phyloP scores from a whole-genome alignment of 53 echinoderm and acorn worm genomes.

The Patiria pectinifera region DNA sequence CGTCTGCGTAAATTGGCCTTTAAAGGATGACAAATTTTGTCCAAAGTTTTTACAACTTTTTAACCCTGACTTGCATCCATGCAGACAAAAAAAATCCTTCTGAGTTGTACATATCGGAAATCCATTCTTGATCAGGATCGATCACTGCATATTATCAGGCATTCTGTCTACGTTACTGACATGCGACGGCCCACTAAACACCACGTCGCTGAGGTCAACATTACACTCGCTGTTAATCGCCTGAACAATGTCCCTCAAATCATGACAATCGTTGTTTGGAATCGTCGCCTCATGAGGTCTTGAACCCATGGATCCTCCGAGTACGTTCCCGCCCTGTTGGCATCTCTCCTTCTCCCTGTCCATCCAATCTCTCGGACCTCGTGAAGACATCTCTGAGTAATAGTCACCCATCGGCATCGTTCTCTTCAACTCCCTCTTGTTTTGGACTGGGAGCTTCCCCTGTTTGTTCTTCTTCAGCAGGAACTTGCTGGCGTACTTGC shows the following conservation, averaged over 20 bases:
- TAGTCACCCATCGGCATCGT: background rate
- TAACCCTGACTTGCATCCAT: too few species aligned
- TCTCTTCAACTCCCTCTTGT: constrained; percentile 4
- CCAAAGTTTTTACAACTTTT: too few species aligned
- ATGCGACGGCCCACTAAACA: background rate
- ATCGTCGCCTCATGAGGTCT: background rate
- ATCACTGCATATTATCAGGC: background rate
- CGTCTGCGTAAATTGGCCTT: too few species aligned
- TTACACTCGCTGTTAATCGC: constrained; percentile 21
- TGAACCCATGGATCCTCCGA: background rate
- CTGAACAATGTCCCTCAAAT: constrained; percentile 14
- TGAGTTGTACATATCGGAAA: too few species aligned
- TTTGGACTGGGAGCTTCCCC: background rate
- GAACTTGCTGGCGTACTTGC: constrained; percentile 24
- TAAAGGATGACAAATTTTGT: too few species aligned
- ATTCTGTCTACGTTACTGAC: constrained; percentile 18
- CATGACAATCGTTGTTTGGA: constrained; percentile 1
- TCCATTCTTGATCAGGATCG: background rate
- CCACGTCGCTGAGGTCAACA: constrained; percentile 19
- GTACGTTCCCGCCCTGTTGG: background rate
- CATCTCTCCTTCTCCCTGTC: background rate
- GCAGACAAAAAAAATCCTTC: too few species aligned
- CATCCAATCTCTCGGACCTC: background rate
- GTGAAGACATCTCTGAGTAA: background rate
- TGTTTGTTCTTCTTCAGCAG: background rate